A percentile compares a stretch with the other conserved stretches of the same genome.
Conservation (phyloP, 2,113 vertebrate species). For the Eleginops maclovinus region DNA sequence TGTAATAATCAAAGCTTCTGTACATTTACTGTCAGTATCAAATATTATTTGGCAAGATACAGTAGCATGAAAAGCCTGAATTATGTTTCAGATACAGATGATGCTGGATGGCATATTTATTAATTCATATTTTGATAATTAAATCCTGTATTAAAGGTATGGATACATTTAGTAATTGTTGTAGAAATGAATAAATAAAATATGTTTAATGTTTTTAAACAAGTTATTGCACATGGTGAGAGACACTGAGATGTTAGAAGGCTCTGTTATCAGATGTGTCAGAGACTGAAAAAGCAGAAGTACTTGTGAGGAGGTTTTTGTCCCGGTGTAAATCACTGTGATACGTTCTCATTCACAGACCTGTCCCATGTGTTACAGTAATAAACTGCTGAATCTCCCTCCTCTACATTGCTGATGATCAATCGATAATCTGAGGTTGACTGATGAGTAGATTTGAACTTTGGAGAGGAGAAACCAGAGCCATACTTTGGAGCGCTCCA, state of each 20-base stretch:
- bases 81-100: too few relatives aligned
- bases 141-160: too few relatives aligned
- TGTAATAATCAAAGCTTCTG: too few relatives aligned
- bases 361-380: conserved; percentile 38
- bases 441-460: conserved; percentile 60
- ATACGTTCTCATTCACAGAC: accelerated
- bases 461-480: conserved; percentile 64
- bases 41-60: too few relatives aligned
- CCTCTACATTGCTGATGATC: conserved; percentile 66
- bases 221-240: not conserved
- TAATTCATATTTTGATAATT: too few relatives aligned
- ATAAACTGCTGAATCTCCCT: conserved; percentile 74
- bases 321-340: conserved; percentile 72
- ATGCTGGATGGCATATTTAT: too few relatives aligned
- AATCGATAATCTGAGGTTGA: conserved; percentile 62
- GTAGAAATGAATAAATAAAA: not conserved
- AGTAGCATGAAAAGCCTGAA: too few relatives aligned
- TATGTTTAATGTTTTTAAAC: too few relatives aligned
- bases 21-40: too few relatives aligned
- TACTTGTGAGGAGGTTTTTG: conserved; percentile 63
- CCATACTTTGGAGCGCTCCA: accelerated
- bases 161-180: too few relatives aligned
- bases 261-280: not conserved
- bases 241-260: not conserved
- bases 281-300: conserved; percentile 19